Evolutionary conservation across 2,797 vertebrate genomes (phyloP).

Genomic region (Acipenser transmontanus): DNA sequence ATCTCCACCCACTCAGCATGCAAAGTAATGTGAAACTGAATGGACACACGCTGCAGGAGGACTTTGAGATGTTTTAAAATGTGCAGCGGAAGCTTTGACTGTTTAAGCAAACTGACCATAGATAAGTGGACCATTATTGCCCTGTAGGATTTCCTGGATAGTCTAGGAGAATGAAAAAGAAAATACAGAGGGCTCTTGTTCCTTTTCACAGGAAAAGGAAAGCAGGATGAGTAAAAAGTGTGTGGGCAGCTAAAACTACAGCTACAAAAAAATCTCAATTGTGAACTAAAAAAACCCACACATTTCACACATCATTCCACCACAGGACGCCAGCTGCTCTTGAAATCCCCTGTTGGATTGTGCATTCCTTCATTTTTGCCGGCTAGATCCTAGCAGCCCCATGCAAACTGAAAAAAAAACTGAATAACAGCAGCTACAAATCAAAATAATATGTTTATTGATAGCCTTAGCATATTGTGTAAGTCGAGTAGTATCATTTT

Average conservation of each 20-base stretch:
- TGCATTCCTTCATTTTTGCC: conserved; percentile 8
- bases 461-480: too few relatives aligned
- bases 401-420: neutral
- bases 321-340: conserved; percentile 15
- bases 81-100: conserved; percentile 6
- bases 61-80: neutral
- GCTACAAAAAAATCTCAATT: neutral
- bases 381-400: neutral
- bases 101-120: conserved; percentile 54
- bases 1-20: neutral
- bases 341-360: conserved; percentile 23
- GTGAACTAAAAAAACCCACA: neutral
- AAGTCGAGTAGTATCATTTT: too few relatives aligned
- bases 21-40: neutral
- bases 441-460: too few relatives aligned
- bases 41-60: neutral
- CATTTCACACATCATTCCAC: conserved; percentile 11
- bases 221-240: conserved; percentile 13
- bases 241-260: conserved; percentile 14
- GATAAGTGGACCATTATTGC: conserved; percentile 59
- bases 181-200: conserved; percentile 35
- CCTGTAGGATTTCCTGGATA: conserved; percentile 62
- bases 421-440: too few relatives aligned
- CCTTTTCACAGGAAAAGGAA: conserved; percentile 29
- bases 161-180: conserved; percentile 39